phyloP scores from a whole-genome alignment of 2,888 invertebrate species.

The Imbricaverruca yamaguchii region DNA sequence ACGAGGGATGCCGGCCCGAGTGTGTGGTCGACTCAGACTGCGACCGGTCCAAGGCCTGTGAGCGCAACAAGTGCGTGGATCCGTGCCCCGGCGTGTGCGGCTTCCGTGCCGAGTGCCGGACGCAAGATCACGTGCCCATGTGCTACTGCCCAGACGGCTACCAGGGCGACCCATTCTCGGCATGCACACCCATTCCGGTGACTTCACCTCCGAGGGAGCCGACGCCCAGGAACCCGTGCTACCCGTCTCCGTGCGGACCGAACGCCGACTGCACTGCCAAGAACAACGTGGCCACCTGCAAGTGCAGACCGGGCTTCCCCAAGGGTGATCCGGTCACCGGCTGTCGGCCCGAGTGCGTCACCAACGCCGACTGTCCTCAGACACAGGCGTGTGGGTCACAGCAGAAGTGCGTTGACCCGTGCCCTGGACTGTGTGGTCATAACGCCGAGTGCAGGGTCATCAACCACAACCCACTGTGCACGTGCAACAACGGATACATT shows the following conservation, averaged over 20 bases:
- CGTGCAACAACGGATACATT: constrained; percentile 67
- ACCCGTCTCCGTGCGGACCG: constrained; percentile 66
- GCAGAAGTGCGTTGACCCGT: constrained; percentile 31
- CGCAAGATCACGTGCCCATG: constrained; percentile 63
- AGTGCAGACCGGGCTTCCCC: constrained; percentile 45
- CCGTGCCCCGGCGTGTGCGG: constrained; percentile 62
- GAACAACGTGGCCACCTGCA: constrained; percentile 33
- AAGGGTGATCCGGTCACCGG: constrained; percentile 24
- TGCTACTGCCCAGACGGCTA: constrained; percentile 66
- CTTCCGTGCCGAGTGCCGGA: constrained; percentile 54
- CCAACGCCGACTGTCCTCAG: constrained; percentile 71
- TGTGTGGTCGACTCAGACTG: constrained; percentile 78
- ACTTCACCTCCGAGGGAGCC: neutral
- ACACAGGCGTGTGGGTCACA: constrained; percentile 62
- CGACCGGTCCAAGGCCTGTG: constrained; percentile 64
- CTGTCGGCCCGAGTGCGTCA: constrained; percentile 57
- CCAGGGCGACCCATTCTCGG: constrained; percentile 65
- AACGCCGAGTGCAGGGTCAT: constrained; percentile 48
- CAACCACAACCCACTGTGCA: constrained; percentile 57
- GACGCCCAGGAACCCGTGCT: constrained; percentile 55
- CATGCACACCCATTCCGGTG: constrained; percentile 46
- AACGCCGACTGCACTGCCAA: constrained; percentile 60
- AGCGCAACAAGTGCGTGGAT: constrained; percentile 58
- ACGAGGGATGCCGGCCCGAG: constrained; percentile 68
- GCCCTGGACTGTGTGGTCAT: constrained; percentile 29